Conservation (phyloP, 2,113 vertebrate genomes). For the Garra rufa region DNA sequence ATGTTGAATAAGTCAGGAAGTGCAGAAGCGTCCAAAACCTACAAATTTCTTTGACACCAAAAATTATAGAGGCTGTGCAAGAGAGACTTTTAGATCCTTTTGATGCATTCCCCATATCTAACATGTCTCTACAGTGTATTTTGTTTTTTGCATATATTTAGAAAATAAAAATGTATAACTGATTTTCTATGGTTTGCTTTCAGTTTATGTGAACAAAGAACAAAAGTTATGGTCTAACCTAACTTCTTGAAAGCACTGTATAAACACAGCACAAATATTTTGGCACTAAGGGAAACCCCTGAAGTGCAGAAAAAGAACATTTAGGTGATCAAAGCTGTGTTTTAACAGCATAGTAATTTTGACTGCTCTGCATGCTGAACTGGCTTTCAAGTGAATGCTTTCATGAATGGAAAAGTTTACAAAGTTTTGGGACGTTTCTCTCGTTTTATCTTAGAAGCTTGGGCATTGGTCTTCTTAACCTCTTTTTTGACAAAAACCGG, state of each 20-base stretch:
- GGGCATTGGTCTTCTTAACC: background rate
- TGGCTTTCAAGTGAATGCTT: constrained; percentile 59
- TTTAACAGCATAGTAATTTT: constrained; percentile 71
- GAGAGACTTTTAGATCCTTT: constrained; percentile 9
- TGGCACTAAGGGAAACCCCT: constrained; percentile 57
- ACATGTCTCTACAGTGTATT: background rate
- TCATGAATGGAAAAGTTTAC: constrained; percentile 74
- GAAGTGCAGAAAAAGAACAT: constrained; percentile 59
- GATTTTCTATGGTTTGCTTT: constrained; percentile 5
- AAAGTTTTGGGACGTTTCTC: constrained; percentile 50
- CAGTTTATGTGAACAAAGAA: constrained; percentile 8
- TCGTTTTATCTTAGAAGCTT: constrained; percentile 60
- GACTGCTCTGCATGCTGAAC: constrained; percentile 60
- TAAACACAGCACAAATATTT: constrained; percentile 54
- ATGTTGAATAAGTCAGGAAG: constrained; percentile 6
- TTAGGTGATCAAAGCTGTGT: constrained; percentile 61
- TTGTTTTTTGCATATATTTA: background rate
- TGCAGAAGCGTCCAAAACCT: constrained; percentile 6
- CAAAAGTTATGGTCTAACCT: constrained; percentile 2
- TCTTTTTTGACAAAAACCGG: background rate
- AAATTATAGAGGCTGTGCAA: constrained; percentile 32
- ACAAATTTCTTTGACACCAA: constrained; percentile 18
- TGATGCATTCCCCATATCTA: constrained; percentile 12
- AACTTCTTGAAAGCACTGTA: constrained; percentile 41
- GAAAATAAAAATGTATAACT: background rate